A percentile compares a stretch with the other conserved stretches of the same genome.
Conservation (phyloP, 1,140 invertebrate genomes). For the Anoplolepis gracilipes region DNA sequence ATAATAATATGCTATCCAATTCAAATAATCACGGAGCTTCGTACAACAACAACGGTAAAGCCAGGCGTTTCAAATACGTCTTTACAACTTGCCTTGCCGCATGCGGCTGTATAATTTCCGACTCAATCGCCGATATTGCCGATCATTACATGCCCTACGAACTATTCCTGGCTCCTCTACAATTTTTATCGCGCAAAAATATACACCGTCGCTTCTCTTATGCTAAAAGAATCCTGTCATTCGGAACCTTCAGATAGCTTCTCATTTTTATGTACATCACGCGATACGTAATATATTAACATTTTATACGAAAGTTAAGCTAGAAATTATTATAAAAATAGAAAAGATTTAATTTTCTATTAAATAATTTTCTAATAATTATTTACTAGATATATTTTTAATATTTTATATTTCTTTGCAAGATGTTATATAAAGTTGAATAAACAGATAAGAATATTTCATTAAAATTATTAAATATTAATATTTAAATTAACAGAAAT, state of each 20-base stretch:
- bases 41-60: constrained; percentile 58
- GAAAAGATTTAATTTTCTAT: background rate
- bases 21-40: constrained; percentile 67
- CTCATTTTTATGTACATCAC: background rate
- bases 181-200: constrained; percentile 56
- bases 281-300: background rate
- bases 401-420: background rate
- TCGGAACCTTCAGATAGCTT: background rate
- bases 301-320: background rate
- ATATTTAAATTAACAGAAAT: background rate
- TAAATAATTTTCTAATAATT: too few species aligned
- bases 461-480: background rate
- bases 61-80: constrained; percentile 36
- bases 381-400: background rate
- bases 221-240: constrained; percentile 14
- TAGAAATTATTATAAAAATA: background rate
- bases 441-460: too few species aligned
- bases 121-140: constrained; percentile 48
- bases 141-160: constrained; percentile 57
- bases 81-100: constrained; percentile 31
- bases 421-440: background rate
- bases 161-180: constrained; percentile 51
- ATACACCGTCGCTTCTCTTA: background rate
- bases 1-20: constrained; percentile 68
- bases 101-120: constrained; percentile 55